Evolutionary conservation across 2,113 vertebrate genomes (phyloP).

Genomic region (Rhodinocichla rosea): DNA sequence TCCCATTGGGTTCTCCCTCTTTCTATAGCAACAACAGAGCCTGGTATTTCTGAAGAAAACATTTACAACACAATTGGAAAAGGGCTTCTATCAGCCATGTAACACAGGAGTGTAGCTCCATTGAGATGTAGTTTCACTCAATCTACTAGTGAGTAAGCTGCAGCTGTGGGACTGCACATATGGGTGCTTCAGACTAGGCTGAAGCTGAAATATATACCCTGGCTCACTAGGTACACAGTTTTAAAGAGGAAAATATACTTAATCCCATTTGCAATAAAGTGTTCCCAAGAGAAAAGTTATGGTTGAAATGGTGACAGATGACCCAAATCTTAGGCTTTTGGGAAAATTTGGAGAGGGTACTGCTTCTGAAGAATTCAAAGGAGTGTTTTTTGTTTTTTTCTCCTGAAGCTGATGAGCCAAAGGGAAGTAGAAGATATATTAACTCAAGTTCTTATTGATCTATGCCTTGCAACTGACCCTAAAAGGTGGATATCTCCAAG

Average conservation of each 20-base stretch:
- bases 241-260: neutral
- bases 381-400: neutral
- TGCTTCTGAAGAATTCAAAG: constrained; percentile 3
- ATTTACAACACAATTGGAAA: neutral
- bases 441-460: constrained; percentile 66
- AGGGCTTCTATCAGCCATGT: neutral
- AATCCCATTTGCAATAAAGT: neutral
- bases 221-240: neutral
- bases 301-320: constrained; percentile 25
- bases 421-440: constrained; percentile 67
- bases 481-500: constrained; percentile 43
- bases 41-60: neutral
- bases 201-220: neutral
- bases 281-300: constrained; percentile 2
- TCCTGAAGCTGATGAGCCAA: constrained; percentile 28
- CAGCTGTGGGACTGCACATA: neutral
- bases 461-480: constrained; percentile 45
- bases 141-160: neutral
- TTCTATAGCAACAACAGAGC: neutral
- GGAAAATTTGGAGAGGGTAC: constrained; percentile 5
- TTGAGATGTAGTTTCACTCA: neutral
- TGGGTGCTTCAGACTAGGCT: neutral
- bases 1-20: neutral
- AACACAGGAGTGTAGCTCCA: neutral
- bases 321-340: constrained; percentile 11